These are phyloP conservation scores for Lycorma delicatula DNA, from an alignment of 1,140 invertebrate genomes.

Conservation along the genomic window DNA sequence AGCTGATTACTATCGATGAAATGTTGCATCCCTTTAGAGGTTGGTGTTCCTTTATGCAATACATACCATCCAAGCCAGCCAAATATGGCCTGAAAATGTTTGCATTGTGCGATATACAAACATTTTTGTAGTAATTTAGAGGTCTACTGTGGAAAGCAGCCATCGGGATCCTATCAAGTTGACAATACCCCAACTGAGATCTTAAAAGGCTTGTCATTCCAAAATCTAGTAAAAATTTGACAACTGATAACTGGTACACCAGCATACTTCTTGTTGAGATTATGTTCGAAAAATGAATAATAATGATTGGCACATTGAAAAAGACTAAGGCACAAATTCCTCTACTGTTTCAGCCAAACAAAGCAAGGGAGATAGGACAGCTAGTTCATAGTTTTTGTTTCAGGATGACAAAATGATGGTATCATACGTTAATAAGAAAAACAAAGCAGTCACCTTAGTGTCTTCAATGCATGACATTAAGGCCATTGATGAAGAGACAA, in stretches of 20 bases:
- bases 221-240: conserved; percentile 32
- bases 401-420: conserved; percentile 16
- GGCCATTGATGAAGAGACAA: conserved; percentile 19
- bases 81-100: conserved; percentile 37
- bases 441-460: conserved; percentile 29
- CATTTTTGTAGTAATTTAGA: conserved; percentile 33
- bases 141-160: conserved; percentile 34
- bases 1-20: conserved; percentile 38
- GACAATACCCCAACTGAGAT: conserved; percentile 30
- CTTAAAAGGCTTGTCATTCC: conserved; percentile 27
- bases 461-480: conserved; percentile 32
- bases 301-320: conserved; percentile 38
- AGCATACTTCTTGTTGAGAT: conserved; percentile 33
- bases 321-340: conserved; percentile 40
- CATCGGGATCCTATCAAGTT: conserved; percentile 29
- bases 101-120: conserved; percentile 24
- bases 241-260: conserved; percentile 38
- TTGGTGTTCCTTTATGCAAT: conserved; percentile 36
- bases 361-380: neutral
- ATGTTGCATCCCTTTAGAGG: conserved; percentile 37
- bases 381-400: conserved; percentile 12
- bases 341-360: conserved; percentile 18
- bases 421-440: conserved; percentile 20
- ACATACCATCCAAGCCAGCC: conserved; percentile 36
- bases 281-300: conserved; percentile 31